These are phyloP conservation scores for Drosophila anomalipes DNA, from an alignment of 2,888 invertebrate genomes.

Conservation along the genomic window DNA sequence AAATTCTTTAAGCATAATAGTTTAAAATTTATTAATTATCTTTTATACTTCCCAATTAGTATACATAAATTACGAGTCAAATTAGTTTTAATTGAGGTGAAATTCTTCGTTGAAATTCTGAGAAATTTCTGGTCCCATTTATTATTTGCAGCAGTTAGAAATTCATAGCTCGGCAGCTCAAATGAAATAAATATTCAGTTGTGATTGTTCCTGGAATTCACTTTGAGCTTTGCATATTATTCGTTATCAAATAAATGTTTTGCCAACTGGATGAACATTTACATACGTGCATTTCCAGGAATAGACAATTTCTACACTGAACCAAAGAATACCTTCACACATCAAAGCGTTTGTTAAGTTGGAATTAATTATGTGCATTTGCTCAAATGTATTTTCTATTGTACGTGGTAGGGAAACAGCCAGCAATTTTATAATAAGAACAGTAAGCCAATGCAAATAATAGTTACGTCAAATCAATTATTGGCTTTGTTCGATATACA, in stretches of 20 bases:
- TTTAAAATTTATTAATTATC: neutral
- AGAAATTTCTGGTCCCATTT: neutral
- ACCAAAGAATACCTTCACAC: neutral
- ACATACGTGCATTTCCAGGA: neutral
- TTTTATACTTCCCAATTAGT: neutral
- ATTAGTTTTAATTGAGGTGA: neutral
- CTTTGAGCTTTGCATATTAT: neutral
- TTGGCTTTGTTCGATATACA: neutral
- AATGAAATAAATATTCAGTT: neutral
- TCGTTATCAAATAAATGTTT: neutral
- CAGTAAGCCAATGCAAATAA: no score
- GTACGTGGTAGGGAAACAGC: neutral
- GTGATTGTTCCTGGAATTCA: neutral
- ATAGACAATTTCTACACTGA: neutral
- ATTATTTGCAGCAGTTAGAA: neutral
- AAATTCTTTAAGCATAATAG: neutral
- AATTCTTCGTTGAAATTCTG: no score
- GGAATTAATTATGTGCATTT: neutral
- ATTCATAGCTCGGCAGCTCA: no score
- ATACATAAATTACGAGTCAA: neutral
- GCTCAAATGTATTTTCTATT: neutral
- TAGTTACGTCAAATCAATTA: neutral
- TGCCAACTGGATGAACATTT: neutral
- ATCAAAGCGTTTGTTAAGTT: neutral
- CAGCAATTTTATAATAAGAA: no score